phyloP scores from a whole-genome alignment of 1,140 invertebrate species.

The Cyphomyrmex costatus region DNA sequence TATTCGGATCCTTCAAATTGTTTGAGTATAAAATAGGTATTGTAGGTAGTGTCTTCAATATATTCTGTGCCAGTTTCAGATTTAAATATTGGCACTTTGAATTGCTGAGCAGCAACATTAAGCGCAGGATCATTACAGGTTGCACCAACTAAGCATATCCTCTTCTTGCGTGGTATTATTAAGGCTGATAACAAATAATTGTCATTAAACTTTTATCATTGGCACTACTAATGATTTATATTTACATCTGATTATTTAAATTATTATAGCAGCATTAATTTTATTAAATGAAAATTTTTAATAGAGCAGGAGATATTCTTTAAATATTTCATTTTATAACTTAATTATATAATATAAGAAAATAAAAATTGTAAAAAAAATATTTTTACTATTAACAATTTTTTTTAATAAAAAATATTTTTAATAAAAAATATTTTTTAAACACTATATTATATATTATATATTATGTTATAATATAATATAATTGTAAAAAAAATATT shows the following conservation, averaged over 20 bases:
- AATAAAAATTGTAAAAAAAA: neutral
- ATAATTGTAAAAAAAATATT: conserved; percentile 28
- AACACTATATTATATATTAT: neutral
- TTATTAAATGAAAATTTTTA: neutral
- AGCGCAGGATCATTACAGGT: conserved; percentile 87
- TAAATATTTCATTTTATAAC: neutral
- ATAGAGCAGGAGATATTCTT: neutral
- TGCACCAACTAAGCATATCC: conserved; percentile 89
- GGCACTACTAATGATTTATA: neutral
- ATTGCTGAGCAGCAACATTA: conserved; percentile 88
- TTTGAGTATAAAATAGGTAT: conserved; percentile 91
- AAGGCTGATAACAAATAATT: conserved; percentile 73
- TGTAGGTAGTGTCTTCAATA: conserved; percentile 87
- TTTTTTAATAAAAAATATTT: too few relatives aligned
- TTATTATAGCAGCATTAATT: neutral
- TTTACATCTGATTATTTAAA: neutral
- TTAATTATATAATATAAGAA: neutral
- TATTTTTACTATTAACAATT: neutral
- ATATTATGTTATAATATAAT: neutral
- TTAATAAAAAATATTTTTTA: neutral
- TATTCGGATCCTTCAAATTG: conserved; percentile 91
- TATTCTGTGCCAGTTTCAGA: conserved; percentile 89
- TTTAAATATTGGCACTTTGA: conserved; percentile 89
- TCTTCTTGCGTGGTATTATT: conserved; percentile 86
- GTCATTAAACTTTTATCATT: neutral